Conservation (phyloP, 2,113 vertebrate genomes). For the Acrocephalus arundinaceus region DNA sequence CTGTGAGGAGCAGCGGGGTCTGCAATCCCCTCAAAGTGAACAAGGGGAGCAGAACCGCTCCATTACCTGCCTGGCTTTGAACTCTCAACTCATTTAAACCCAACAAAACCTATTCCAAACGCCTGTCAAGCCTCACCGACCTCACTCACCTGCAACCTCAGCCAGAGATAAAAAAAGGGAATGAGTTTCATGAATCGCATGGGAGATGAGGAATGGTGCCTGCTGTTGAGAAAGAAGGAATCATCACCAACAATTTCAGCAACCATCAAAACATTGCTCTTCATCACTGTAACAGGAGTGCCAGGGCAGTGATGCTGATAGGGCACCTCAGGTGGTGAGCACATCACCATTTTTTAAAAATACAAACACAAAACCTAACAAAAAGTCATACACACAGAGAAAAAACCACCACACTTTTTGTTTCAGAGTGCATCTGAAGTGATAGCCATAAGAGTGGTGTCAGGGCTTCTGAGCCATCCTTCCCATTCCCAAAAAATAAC, state of each 20-base stretch:
- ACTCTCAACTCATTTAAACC: conserved; percentile 2
- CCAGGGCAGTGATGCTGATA: not conserved
- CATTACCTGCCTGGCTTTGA: not conserved
- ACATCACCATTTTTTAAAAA: not conserved
- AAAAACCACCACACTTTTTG: not conserved
- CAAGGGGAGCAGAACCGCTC: not conserved
- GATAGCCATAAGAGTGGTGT: not conserved
- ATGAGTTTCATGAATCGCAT: not conserved
- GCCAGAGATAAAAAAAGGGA: not conserved
- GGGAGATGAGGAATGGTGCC: not conserved
- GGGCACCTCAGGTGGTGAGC: not conserved
- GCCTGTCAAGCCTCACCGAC: not conserved
- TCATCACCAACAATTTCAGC: not conserved
- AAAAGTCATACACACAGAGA: not conserved
- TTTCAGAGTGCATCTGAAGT: not conserved
- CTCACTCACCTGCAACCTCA: not conserved
- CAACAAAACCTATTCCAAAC: not conserved
- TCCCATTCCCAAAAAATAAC: not conserved
- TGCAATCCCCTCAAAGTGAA: not conserved
- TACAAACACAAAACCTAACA: not conserved
- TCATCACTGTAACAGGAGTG: not conserved
- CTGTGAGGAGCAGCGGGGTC: not conserved
- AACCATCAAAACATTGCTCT: not conserved
- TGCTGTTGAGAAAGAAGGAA: not conserved
- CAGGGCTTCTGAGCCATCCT: not conserved